Percentiles rank a stretch among this genome's conserved stretches.
These are phyloP conservation scores for Zosterops lateralis DNA, from an alignment of 2,113 vertebrate genomes.

Conservation along the genomic window DNA sequence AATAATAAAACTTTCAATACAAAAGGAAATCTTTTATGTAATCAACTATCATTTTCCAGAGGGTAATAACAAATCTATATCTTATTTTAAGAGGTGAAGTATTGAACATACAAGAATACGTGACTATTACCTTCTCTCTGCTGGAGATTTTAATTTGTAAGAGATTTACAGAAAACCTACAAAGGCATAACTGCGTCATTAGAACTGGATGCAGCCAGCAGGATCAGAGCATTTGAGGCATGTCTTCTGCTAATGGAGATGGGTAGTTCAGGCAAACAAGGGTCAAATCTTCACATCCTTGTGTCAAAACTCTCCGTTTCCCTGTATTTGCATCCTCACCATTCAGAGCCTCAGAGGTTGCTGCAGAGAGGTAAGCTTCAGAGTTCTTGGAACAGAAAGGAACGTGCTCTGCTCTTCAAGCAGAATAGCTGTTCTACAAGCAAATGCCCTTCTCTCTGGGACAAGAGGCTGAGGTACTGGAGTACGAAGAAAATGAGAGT, in stretches of 20 bases:
- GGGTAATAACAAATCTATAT: slow-evolving; percentile 31
- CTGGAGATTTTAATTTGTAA: slow-evolving; percentile 14
- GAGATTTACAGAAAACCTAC: neutral
- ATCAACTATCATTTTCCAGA: slow-evolving; percentile 23
- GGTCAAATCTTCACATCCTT: neutral
- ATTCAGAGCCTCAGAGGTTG: neutral
- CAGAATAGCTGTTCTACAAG: neutral
- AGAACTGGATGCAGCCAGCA: neutral
- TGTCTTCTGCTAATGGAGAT: neutral
- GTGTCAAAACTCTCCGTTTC: neutral
- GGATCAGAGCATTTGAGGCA: neutral
- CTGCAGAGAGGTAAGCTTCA: neutral
- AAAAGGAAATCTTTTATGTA: neutral
- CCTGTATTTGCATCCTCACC: neutral
- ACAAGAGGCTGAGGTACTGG: neutral
- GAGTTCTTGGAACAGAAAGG: neutral
- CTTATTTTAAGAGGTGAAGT: slow-evolving; percentile 26
- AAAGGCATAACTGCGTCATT: neutral
- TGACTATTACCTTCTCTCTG: neutral
- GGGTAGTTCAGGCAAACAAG: neutral
- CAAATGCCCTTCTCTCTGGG: neutral
- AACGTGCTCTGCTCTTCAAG: neutral
- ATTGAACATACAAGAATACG: neutral
- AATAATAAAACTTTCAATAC: neutral
- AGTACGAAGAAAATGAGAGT: neutral